Base-by-base conservation (phyloP, 2,797 vertebrate species). In the Poeciliopsis paucimaculata region DNA sequence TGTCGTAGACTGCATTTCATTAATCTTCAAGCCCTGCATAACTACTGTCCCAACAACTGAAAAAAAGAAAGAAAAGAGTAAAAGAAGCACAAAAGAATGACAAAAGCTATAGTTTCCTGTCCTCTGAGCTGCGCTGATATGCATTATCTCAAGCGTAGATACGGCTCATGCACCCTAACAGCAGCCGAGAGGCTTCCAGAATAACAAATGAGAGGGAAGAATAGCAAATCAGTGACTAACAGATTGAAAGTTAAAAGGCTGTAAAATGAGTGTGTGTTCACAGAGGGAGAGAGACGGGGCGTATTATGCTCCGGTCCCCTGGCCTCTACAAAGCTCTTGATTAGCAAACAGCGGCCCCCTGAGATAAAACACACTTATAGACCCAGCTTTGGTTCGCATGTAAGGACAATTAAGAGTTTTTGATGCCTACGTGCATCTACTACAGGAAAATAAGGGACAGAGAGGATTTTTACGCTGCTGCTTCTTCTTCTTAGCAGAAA, bases 241-340 rank as follows among this genome's bases (percentile, higher is more conserved):
- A 89, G 91, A 94, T 91, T 93, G 91, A 92, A 94, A 95, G 92
- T 94, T 95, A 92, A 95, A 95, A 94, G 93, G 88, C 89, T 93
- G 90, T 94, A 93, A 94, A 94, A 94, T 92, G 89, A 94, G 90
- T 75, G 77, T 85, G 86, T 92, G 88, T 93, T 94, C 82, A 91
- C 77, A 88, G 80, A 87, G 87, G 71, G 75, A 71, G 87, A 75
- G 75, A 77, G 77, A 60, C 57, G 74, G 75, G 73, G 76, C 84
- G 77, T 83, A 86, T 93, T 91, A 90, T 90, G 82, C 82, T 82
- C 79, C 0, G 83, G 85, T 93, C 91, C 90, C 88, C 84, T 92
- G 91, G 90, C 87, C 94, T 94, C 93, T 89, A 93, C 90, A 90
- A 93, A 92, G 89, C 92, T 87, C 91, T 94, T 94, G 93, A 94